Conservation (phyloP, 2,888 invertebrate species). For the Idaea dimidiata region DNA sequence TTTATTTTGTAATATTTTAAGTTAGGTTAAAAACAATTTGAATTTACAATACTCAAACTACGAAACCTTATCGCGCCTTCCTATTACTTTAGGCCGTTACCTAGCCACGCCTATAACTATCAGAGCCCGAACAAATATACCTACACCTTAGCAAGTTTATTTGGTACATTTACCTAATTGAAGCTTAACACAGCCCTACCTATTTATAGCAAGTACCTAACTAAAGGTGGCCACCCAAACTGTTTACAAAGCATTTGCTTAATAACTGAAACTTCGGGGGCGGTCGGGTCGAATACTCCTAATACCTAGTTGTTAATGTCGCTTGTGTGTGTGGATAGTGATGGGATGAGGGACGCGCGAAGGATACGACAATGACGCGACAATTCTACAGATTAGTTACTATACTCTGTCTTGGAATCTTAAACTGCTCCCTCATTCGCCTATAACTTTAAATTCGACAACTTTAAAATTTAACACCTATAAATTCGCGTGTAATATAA, state of each 20-base stretch:
- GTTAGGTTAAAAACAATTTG: too few relatives aligned
- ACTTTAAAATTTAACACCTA: too few relatives aligned
- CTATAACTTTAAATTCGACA: too few relatives aligned
- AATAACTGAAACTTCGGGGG: conserved; percentile 77
- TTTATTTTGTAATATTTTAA: too few relatives aligned
- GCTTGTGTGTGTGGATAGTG: conserved; percentile 42
- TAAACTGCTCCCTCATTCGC: too few relatives aligned
- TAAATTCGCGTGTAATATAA: too few relatives aligned
- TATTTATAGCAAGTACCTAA: conserved; percentile 67
- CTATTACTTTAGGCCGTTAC: conserved; percentile 4
- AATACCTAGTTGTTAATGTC: conserved; percentile 58
- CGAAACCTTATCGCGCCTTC: not conserved
- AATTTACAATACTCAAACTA: not conserved
- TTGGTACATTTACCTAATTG: conserved; percentile 56
- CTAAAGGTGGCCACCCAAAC: conserved; percentile 75
- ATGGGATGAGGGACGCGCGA: conserved; percentile 16
- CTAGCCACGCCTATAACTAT: not conserved
- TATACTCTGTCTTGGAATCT: too few relatives aligned
- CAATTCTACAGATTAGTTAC: too few relatives aligned
- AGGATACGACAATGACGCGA: not conserved
- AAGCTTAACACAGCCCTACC: conserved; percentile 67
- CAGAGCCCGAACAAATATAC: conserved; percentile 5
- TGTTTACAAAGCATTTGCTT: conserved; percentile 81
- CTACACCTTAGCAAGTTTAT: conserved; percentile 19
- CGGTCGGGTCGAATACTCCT: conserved; percentile 74